Evolutionary conservation across 2,113 vertebrate genomes (phyloP).

Genomic region (Xyliphius kryptos): DNA sequence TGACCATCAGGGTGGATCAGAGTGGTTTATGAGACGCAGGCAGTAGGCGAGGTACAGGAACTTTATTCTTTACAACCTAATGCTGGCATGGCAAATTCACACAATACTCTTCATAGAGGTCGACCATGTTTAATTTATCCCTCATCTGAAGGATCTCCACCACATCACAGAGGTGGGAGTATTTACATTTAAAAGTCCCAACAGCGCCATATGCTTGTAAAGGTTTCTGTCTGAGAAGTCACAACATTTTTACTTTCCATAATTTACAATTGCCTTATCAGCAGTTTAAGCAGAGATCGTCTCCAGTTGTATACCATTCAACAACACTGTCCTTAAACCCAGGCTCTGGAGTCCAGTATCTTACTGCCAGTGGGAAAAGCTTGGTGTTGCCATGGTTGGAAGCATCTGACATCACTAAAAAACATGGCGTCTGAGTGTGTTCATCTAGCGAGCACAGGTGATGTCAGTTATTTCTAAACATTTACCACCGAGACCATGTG

Average conservation of each 20-base stretch:
- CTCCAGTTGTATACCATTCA: slow-evolving; percentile 25
- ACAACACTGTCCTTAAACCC: background rate
- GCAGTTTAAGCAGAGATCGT: slow-evolving; percentile 37
- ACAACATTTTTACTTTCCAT: slow-evolving; percentile 33
- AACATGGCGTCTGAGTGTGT: background rate
- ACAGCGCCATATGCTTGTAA: slow-evolving; percentile 17
- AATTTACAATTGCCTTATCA: slow-evolving; percentile 41
- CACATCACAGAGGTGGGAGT: slow-evolving; percentile 27
- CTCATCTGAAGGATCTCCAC: slow-evolving; percentile 30
- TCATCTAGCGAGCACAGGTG: background rate
- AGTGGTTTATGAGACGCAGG: no score
- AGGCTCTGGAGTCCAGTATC: slow-evolving; percentile 3
- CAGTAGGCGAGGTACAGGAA: no score
- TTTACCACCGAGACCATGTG: background rate
- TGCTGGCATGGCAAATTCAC: slow-evolving; percentile 18
- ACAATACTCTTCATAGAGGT: slow-evolving; percentile 29
- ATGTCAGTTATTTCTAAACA: slow-evolving; percentile 10
- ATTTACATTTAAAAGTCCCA: slow-evolving; percentile 31
- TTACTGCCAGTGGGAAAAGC: background rate
- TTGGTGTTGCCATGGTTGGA: background rate
- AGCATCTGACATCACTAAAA: background rate
- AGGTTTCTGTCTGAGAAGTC: slow-evolving; percentile 34
- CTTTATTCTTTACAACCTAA: slow-evolving; percentile 28
- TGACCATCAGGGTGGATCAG: no score
- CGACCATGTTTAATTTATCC: slow-evolving; percentile 41